A percentile compares a stretch with the other conserved stretches of the same genome.
These are phyloP conservation scores for Nicator chloris DNA, from an alignment of 2,113 vertebrate species.

Conservation along the genomic window DNA sequence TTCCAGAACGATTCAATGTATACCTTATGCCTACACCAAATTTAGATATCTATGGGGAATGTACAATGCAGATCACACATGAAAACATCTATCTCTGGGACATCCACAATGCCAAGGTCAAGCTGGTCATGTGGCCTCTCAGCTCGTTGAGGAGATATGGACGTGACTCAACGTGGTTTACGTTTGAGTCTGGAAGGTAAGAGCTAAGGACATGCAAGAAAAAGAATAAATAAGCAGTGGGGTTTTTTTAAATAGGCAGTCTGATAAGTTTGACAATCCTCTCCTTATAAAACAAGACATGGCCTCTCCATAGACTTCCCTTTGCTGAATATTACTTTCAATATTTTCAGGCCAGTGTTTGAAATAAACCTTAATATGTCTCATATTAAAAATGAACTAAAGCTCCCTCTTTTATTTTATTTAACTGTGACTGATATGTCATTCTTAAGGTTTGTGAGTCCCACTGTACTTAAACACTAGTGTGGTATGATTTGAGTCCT, in stretches of 20 bases:
- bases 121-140: constrained; percentile 98
- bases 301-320: not conserved
- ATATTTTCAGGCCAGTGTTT: not conserved
- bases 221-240: not conserved
- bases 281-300: not conserved
- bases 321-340: not conserved
- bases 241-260: not conserved
- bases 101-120: constrained; percentile 95
- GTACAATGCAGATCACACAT: constrained; percentile 99
- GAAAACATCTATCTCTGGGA: constrained; percentile 99
- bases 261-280: not conserved
- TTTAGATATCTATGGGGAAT: constrained; percentile 98
- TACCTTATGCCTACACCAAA: constrained; percentile 98
- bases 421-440: not conserved
- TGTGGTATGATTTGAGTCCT: not conserved
- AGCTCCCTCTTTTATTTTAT: not conserved
- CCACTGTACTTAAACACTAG: not conserved
- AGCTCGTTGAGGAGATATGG: constrained; percentile 95
- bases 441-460: not conserved
- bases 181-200: constrained; percentile 98
- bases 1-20: constrained; percentile 95
- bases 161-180: constrained; percentile 98
- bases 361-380: not conserved
- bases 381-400: not conserved
- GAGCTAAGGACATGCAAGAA: not conserved